Base-by-base conservation (phyloP, 1,140 invertebrate species). In the Lepidurus couesii region DNA sequence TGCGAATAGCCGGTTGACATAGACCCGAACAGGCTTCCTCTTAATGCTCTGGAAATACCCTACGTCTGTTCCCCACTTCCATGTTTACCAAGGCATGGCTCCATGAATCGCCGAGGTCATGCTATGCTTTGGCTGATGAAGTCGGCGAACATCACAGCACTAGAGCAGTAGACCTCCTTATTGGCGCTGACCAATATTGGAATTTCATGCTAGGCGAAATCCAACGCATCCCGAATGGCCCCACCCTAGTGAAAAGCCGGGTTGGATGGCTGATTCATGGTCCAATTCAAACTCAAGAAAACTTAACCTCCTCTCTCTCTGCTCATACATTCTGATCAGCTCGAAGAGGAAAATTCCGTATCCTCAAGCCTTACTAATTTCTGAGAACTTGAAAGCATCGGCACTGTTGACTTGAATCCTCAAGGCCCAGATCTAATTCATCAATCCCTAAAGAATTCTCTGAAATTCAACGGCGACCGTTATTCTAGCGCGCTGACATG, bases 151-250 rank as follows among this genome's bases (percentile, higher is more conserved):
- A 26, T 9, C 26, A 34, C 13, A 75, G 74, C 74, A 16, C 24
- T 47, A 47, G 16, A 1, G 1, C 45, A 21, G 1, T 74, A 10
- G 73, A 74, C 3, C n/a, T 74, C 9, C 73, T 74, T 21, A 74
- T 74, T 74, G 73, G 73, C 9, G 21, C 73, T 21, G 73, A 74
- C 73, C 9, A 74, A 42, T 74, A 74, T 21, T 74, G 73, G 73
- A 26, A 24, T 10, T 10, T 74, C 21, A 21, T 74, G 9, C 9
- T 21, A 11, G 73, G 21, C 34, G 73, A 74, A 10, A 74, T 74
- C 1, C 21, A 11, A 24, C 73, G 73, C 21, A 74, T 10, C 73
- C 21, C 21, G 73, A 21, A 76, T 74, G 73, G 73, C 9, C 73
- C 73, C 21, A 21, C 21, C 10, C 21, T 42, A 21, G 9, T 26